A percentile compares a stretch with the other conserved stretches of the same genome.
phyloP scores from a whole-genome alignment of 2,113 vertebrate genomes.

The Channa argus region DNA sequence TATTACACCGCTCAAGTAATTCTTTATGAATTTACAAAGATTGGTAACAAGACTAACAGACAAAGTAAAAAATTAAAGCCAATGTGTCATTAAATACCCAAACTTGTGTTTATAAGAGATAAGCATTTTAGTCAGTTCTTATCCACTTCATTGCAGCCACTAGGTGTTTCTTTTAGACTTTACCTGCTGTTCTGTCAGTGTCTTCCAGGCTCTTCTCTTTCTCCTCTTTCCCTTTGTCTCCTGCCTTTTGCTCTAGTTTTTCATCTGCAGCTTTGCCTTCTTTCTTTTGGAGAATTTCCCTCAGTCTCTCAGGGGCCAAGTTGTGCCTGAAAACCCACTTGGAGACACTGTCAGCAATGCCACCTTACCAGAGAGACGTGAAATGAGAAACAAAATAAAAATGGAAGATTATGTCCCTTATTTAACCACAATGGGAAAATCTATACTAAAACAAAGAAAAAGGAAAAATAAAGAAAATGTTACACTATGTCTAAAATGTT shows the following conservation, averaged over 20 bases:
- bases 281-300: conserved; percentile 78
- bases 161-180: not conserved
- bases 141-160: not conserved
- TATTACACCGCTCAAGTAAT: not conserved
- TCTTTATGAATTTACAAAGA: not conserved
- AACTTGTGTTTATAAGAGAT: not conserved
- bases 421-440: not conserved
- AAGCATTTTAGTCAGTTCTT: not conserved
- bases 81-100: not conserved
- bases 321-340: conserved; percentile 96
- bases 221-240: conserved; percentile 9
- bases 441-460: not conserved
- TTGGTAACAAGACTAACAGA: no score
- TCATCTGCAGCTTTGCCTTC: conserved; percentile 62
- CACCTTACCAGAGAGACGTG: conserved; percentile 78
- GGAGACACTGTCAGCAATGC: conserved; percentile 92
- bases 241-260: conserved; percentile 34
- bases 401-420: not conserved
- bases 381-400: not conserved
- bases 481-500: no score
- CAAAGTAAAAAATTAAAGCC: not conserved
- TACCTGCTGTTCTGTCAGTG: conserved; percentile 63
- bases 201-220: conserved; percentile 32
- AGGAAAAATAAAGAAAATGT: no score
- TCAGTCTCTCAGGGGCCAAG: conserved; percentile 84